Base-by-base conservation (phyloP, 2,888 invertebrate species). In the Minunthozetes semirufus region DNA sequence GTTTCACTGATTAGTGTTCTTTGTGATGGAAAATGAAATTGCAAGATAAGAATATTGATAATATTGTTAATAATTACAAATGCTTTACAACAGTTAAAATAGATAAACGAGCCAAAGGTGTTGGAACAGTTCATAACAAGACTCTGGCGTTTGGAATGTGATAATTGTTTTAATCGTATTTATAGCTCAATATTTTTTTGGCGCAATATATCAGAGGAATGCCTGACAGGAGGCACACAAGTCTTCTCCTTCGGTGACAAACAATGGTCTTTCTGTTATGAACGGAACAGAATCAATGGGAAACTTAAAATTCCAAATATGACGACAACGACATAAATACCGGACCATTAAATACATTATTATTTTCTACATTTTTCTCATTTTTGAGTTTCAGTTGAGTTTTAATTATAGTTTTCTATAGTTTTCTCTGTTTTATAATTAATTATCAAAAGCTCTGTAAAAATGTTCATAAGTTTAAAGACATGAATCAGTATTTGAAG, bases 101-200 rank as follows among this genome's bases (percentile, higher is more conserved):
- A 56, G 4, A 13, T 56, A 17, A n/a, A n/a, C n/a, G n/a, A n/a
- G n/a, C n/a, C n/a, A n/a, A n/a, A 15, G 53, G 19, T 19, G 19
- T 53, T 4, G 5, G 53, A 19, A 53, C 3, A 53, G 53, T 53
- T 15, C n/a, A 17, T 48, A 48, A 11, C 13, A 11, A 48, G 19
- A 56, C 9, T 56, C 27, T 59, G 25, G 19, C 29, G 63, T 17
- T n/a, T 22, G 22, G 68, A 42, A 68, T 68, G 68, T 68, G 68
- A 68, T 68, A 68, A 38, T 5, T 68, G 68, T 68, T 46, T 46
- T 42, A 3, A 4, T 19, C 6, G 5, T 33, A 63, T 68, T 46
- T 22, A 46, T 46, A 68, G 68, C 68, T 68, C 68, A 68, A 68
- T 68, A 63, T 63, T 29, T 63, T 68, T 68, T 38, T 33, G n/a